These are phyloP conservation scores for Marronus borbonicus DNA, from an alignment of 2,888 invertebrate species.

Conservation along the genomic window DNA sequence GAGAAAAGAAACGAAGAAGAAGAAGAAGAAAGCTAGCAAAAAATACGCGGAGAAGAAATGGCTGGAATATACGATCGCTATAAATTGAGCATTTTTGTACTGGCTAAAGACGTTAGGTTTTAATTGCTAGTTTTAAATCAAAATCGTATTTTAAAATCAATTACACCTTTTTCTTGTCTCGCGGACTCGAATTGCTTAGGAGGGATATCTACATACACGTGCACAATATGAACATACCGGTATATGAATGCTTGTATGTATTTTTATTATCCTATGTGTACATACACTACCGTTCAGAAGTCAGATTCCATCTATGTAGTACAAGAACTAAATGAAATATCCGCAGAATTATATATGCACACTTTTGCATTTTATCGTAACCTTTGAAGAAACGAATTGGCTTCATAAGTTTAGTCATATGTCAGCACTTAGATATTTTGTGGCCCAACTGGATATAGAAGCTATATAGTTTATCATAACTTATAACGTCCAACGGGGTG, in stretches of 20 bases:
- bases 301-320: neutral
- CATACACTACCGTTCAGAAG: neutral
- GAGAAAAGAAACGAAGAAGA: neutral
- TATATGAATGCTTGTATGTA: neutral
- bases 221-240: neutral
- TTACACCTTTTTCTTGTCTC: slow-evolving; percentile 45
- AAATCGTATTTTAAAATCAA: slow-evolving; percentile 50
- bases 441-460: too few species aligned
- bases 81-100: slow-evolving; percentile 39
- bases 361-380: too few species aligned
- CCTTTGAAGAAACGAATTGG: too few species aligned
- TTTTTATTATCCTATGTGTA: neutral
- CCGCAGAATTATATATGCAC: too few species aligned
- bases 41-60: slow-evolving; percentile 2
- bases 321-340: too few species aligned
- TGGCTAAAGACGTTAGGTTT: slow-evolving; percentile 17
- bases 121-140: slow-evolving; percentile 51
- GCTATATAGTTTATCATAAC: too few species aligned
- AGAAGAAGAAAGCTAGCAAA: slow-evolving; percentile 4
- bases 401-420: too few species aligned
- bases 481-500: too few species aligned
- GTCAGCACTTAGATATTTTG: too few species aligned
- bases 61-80: slow-evolving; percentile 32
- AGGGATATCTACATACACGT: slow-evolving; percentile 17
- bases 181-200: neutral